Evolutionary conservation across 2,888 invertebrate species (phyloP).

Genomic region (Hypena proboscidalis): DNA sequence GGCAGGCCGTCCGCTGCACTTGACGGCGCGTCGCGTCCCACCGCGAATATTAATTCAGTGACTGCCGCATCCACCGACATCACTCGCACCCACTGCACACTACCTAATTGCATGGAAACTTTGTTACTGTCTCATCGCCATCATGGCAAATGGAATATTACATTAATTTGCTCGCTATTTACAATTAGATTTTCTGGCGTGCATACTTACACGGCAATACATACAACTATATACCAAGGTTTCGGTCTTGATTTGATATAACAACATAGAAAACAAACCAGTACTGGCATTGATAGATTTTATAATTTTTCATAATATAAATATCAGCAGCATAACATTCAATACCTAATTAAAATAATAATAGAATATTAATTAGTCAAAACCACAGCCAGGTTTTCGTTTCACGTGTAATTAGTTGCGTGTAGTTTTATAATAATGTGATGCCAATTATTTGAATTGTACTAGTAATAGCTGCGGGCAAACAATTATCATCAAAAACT

Average conservation of each 20-base stretch:
- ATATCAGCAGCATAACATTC: background rate
- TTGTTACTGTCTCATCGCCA: slow-evolving; percentile 42
- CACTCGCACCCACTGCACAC: slow-evolving; percentile 53
- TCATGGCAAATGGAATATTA: slow-evolving; percentile 17
- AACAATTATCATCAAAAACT: slow-evolving; percentile 68
- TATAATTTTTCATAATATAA: background rate
- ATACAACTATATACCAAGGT: too few relatives aligned
- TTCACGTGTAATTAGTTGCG: slow-evolving; percentile 10
- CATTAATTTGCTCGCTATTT: slow-evolving; percentile 16
- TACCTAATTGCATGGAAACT: slow-evolving; percentile 53
- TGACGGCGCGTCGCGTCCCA: slow-evolving; percentile 50
- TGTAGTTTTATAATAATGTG: slow-evolving; percentile 23
- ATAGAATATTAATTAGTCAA: slow-evolving; percentile 23
- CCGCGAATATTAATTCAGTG: slow-evolving; percentile 74
- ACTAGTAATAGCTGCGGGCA: slow-evolving; percentile 33
- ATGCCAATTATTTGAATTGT: slow-evolving; percentile 36
- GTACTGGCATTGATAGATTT: too few relatives aligned
- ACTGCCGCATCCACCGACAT: slow-evolving; percentile 57
- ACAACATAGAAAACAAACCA: background rate
- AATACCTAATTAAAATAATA: slow-evolving; percentile 29
- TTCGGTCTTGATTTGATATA: background rate
- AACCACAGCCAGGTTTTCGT: slow-evolving; percentile 12
- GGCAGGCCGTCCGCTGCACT: slow-evolving; percentile 50
- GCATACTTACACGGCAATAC: too few relatives aligned
- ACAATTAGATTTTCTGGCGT: too few relatives aligned